Base-by-base conservation (phyloP, 1,140 invertebrate species). In the Drosophila murphyi region DNA sequence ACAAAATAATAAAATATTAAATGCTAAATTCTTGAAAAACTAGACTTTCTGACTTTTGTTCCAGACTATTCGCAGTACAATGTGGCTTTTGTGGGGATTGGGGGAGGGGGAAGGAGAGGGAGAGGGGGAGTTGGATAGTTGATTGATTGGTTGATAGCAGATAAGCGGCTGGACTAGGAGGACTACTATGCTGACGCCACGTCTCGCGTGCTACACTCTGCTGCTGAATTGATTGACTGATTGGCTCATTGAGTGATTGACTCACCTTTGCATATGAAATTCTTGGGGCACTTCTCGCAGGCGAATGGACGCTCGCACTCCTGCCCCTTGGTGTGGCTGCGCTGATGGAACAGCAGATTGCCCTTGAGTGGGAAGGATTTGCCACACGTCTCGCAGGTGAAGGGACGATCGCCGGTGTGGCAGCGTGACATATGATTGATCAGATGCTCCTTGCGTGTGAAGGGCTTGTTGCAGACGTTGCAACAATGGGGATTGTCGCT, bases 281-380 rank as follows among this genome's bases (percentile, higher is more conserved):
- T 97, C 93, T 99, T 99, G 32, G 97, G 96, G 91, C 98, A 99
- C 50, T 99, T 95, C 81, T 99, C 98, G 92, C 98, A 99, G 32
- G 97, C 94, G 93, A 98, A 99, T 0, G 98, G 98, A 64, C 98
- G 93, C 89, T 98, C 97, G 71, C 97, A 96, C 34, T 96, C 96
- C 71, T 94, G 94, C 31, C 95, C 95, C 90, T 97, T 97, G 83
- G 96, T 96, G 93, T 99, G 98, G 35, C 98, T 99, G 43, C 98
- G 94, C 93, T 98, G 97, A 93, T 99, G 98, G 93, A 98, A 99
- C 20, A 99, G 93, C 37, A 99, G 94, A 91, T 99, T 99, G 88
- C 95, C 96, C 93, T 97, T 97, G 43, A 97, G 92, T 0, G 96
- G 96, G 93, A 98, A 98, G 12, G 96, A 96, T 89, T 97, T 97